Evolutionary conservation across 35 echinoderm and acorn worm species (phyloP).

Genomic region (Acanthaster planci): DNA sequence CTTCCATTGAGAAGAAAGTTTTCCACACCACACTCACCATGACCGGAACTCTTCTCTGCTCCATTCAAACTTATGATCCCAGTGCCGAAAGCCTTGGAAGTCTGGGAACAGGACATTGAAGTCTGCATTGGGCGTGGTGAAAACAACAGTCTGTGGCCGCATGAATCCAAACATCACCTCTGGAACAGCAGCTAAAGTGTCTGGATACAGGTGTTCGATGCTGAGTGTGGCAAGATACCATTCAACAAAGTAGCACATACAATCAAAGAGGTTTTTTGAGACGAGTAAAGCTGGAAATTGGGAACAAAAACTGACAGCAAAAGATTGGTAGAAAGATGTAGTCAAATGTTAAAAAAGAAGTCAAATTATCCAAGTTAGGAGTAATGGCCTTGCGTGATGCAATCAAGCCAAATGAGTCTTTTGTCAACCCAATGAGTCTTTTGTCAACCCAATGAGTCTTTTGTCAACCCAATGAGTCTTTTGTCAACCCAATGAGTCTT

Average conservation of each 20-base stretch:
- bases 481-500: neutral
- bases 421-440: too few species aligned
- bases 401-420: too few species aligned
- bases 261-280: too few species aligned
- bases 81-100: slow-evolving; percentile 71
- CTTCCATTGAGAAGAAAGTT: neutral
- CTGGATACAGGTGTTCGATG: slow-evolving; percentile 83
- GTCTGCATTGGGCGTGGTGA: slow-evolving; percentile 94
- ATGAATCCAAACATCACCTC: slow-evolving; percentile 75
- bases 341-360: too few species aligned
- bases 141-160: slow-evolving; percentile 61
- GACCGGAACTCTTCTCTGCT: slow-evolving; percentile 79
- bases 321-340: too few species aligned
- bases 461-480: too few species aligned
- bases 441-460: too few species aligned
- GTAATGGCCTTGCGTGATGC: too few species aligned
- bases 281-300: too few species aligned
- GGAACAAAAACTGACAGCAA: too few species aligned
- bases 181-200: slow-evolving; percentile 53
- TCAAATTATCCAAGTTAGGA: too few species aligned
- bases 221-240: slow-evolving; percentile 45
- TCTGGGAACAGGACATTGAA: slow-evolving; percentile 88
- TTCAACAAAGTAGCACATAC: too few species aligned
- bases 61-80: slow-evolving; percentile 99
- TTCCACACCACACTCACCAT: slow-evolving; percentile 53